Base-by-base conservation (phyloP, 2,888 invertebrate species). In the Oasisia sp. region DNA sequence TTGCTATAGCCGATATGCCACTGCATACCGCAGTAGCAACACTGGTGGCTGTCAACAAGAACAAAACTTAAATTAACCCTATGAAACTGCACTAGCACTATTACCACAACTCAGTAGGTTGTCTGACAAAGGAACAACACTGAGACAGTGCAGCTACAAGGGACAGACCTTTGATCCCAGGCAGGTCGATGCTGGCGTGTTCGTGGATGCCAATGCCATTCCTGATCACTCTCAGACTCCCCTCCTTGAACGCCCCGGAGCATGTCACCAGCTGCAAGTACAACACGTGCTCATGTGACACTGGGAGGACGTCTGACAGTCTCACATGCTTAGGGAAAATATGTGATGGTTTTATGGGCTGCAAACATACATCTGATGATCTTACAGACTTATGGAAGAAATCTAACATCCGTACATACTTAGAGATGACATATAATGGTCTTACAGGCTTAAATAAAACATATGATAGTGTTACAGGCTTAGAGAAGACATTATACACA, bases 201-300 rank as follows among this genome's bases (percentile, higher is more conserved):
- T 99, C 99, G 94, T 99, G 99, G 93, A 99, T 99, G 32, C 99
- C 99, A 95, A 99, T 99, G 5, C 99, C 99, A 96, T 99, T 99
- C 94, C 99, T 97, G 94, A 99, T 99, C 93, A 99, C 99, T 92
- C 99, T 97, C 74, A 99, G 97, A 0, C 99, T 99, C 0, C 99
- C 99, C 97, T 99, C 99, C 96, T 99, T 99, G 96, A 98, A 99
- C 4, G 98, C 98, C 97, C 98, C 99, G 0, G 99, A 99, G 96
- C 99, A 99, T 0, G 99, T 99, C 90, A 99, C 99, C 94, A 99
- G 97, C 96, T 97, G 94, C 19, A 74, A 74, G 27, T 19, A n/a
- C n/a, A 19, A 74, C 74, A 74, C 27, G n/a, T 27, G 14, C 5
- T 74, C 7, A 7, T 27, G 74, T 19, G 74, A 74, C 74, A 74